Base-by-base conservation (phyloP, 64 coral and sea anemone genomes). In the Actinia tenebrosa region DNA sequence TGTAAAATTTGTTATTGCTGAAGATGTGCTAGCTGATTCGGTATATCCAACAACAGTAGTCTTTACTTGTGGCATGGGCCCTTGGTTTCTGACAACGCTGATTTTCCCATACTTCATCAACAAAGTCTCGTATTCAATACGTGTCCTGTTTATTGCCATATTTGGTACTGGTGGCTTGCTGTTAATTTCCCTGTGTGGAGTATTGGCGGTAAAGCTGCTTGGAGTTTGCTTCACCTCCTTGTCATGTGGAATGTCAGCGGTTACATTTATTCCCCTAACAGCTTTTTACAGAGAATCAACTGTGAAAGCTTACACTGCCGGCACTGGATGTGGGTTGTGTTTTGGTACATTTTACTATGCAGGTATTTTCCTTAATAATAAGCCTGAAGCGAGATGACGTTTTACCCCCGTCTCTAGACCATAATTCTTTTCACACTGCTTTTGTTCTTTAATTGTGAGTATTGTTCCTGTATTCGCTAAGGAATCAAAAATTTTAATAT, bases 61-160 rank as follows among this genome's bases (percentile, higher is more conserved):
- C 26, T 77, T 89, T 6, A 55, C 91, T 0, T 89, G 80, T 7
- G 80, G 88, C 19, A 88, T 88, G 22, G 71, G 82, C 0, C 93
- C 93, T 0, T 64, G 71, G 84, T 91, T 95, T 44, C 22, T 95
- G 5, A 83, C 84, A 10, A 86, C 89, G 25, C 66, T 89, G 45
- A 83, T 95, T 45, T 86, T 77, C 3, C 93, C 89, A 50, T 95
- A 91, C 20, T 95, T 91, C 54, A 91, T 95, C 45, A 89, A 91
- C 20, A 83, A 58, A 37, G 82, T 91, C 26, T 83, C 93, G 3
- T 95, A 95, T 7, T 72, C 80, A 60, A 83, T 64, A 47, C 86
- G 93, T 22, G 80, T 91, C 44, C 44, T 66, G 16, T 54, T 84
- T 2, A 52, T 95, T 52, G 84, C 79, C 5, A 52, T 91, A 3